A percentile compares a stretch with the other conserved stretches of the same genome.
phyloP scores from a whole-genome alignment of 1,140 invertebrate genomes.

The Araneus ventricosus region DNA sequence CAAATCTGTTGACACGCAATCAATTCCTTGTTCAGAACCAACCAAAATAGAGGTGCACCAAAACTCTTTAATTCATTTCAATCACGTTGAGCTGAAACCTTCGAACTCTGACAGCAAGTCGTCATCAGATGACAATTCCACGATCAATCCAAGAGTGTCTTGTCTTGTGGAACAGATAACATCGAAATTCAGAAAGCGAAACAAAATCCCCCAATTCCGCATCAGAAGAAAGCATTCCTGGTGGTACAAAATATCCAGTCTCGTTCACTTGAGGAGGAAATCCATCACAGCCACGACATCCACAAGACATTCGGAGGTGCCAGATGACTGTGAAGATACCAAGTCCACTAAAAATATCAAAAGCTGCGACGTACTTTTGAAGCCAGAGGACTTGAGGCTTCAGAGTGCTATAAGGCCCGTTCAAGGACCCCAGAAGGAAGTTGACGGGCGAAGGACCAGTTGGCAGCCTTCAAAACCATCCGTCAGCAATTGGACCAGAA shows the following conservation, averaged over 20 bases:
- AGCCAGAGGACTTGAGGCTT: slow-evolving; percentile 18
- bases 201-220: slow-evolving; percentile 32
- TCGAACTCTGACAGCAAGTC: background rate
- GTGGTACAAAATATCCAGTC: slow-evolving; percentile 56
- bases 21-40: background rate
- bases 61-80: slow-evolving; percentile 45
- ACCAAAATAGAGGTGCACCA: slow-evolving; percentile 1
- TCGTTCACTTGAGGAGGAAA: slow-evolving; percentile 31
- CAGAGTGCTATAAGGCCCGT: background rate
- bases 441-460: slow-evolving; percentile 14
- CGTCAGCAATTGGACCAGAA: slow-evolving; percentile 66
- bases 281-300: background rate
- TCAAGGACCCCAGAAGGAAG: background rate
- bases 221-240: slow-evolving; percentile 29
- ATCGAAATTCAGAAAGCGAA: slow-evolving; percentile 41
- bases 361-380: slow-evolving; percentile 32
- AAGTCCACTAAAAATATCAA: slow-evolving; percentile 16
- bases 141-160: background rate
- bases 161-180: slow-evolving; percentile 55
- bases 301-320: slow-evolving; percentile 10
- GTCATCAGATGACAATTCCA: background rate
- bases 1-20: background rate
- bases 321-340: background rate
- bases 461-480: slow-evolving; percentile 64
- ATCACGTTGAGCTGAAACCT: slow-evolving; percentile 3